A percentile compares a stretch with the other conserved stretches of the same genome.
Evolutionary conservation across 2,797 vertebrate genomes (phyloP).

Genomic region (Phylloscopus collybita): DNA sequence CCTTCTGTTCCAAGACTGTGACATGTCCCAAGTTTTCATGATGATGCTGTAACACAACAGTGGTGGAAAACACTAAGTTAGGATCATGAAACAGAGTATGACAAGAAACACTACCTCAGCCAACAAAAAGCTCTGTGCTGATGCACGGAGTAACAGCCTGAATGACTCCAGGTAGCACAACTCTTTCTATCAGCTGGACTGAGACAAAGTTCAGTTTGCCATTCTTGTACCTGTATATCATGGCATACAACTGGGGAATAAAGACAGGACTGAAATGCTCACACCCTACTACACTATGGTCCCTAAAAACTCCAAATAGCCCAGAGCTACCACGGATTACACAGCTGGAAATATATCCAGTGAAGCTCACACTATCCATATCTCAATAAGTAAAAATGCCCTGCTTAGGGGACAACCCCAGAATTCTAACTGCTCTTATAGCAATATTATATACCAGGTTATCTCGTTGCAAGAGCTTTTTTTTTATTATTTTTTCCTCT

Average conservation of each 20-base stretch:
- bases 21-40: neutral
- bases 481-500: neutral
- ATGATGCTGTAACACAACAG: neutral
- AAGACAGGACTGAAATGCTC: neutral
- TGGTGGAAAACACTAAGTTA: neutral
- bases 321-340: neutral
- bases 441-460: neutral
- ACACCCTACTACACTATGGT: neutral
- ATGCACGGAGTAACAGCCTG: neutral
- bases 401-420: neutral
- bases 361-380: neutral
- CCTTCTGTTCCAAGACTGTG: neutral
- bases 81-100: neutral
- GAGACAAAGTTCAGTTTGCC: neutral
- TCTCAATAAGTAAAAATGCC: neutral
- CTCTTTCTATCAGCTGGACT: neutral
- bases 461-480: neutral
- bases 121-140: neutral
- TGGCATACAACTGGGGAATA: neutral
- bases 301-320: neutral
- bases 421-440: neutral
- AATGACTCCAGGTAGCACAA: neutral
- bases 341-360: neutral
- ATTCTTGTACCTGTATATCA: neutral
- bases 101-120: neutral